A percentile compares a stretch with the other conserved stretches of the same genome.
phyloP scores from a whole-genome alignment of 1,140 invertebrate genomes.

The Pectinophora gossypiella region DNA sequence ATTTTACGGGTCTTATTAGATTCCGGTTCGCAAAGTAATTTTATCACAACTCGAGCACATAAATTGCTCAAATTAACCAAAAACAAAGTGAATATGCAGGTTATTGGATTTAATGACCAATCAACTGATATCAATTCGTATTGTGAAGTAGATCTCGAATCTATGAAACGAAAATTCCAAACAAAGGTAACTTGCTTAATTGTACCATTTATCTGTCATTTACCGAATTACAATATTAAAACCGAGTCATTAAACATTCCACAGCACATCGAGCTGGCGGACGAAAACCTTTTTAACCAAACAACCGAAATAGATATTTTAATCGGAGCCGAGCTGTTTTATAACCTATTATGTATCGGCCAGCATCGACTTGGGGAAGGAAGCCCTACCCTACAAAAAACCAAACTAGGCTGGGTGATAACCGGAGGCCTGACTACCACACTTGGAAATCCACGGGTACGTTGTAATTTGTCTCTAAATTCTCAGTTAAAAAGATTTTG shows the following conservation, averaged over 20 bases:
- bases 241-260: background rate
- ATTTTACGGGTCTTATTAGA: background rate
- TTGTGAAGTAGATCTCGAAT: background rate
- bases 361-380: background rate
- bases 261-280: background rate
- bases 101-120: background rate
- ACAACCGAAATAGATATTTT: background rate
- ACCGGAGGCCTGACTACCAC: background rate
- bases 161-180: background rate
- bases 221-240: background rate
- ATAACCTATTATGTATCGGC: background rate
- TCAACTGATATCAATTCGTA: background rate
- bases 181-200: background rate
- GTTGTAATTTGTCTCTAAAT: background rate
- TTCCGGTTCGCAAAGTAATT: background rate
- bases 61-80: background rate
- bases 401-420: background rate
- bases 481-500: background rate
- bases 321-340: background rate
- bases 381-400: background rate
- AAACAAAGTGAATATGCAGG: background rate
- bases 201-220: background rate
- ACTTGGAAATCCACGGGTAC: background rate
- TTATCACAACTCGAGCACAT: background rate
- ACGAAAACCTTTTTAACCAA: background rate